Base-by-base conservation (phyloP, 1,140 invertebrate species). In the Mamestra configurata region DNA sequence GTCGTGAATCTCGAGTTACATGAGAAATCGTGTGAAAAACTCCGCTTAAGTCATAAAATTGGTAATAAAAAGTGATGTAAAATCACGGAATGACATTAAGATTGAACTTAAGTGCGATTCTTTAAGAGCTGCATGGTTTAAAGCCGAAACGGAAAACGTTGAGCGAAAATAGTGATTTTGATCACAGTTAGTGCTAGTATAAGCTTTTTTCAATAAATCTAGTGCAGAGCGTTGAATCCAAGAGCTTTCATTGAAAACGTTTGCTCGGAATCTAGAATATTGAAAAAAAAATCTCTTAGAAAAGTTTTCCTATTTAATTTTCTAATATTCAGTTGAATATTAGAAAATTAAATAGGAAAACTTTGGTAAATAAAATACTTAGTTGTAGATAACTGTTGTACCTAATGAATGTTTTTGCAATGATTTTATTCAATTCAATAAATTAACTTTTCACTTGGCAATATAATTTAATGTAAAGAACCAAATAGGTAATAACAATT, bases 1-100 rank as follows among this genome's bases (percentile, higher is more conserved):
- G 24, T 53, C 20, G 68, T 51, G 68, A 31, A 51, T 71, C 46
- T 51, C 68, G 6, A 71, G n/a, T 49, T 71, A 53, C 68, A 49
- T 71, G 46, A 68, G 64, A 49, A 46, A 68, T 40, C 24, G 68
- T 71, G 68, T 71, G 68, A 71, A 71, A 24, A 13, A 18, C 24
- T 71, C 27, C 6, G 46, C 8, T 71, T 70, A 35, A 40, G 27
- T 51, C n/a, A 51, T 71, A 71, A 71, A 35, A 71, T 18, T 13
- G 61, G n/a, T 31, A 70, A 49, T 46, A 51, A 51, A 71, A 64
- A 51, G 24, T 4, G 46, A 51, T 22, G 46, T 71, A 51, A 53
- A 31, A 53, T 51, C 24, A 35, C 22, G 27, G 20, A 51, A 31
- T 51, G 15, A 20, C 24, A 20, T 71, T 31, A 53, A 18, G 15